These are phyloP conservation scores for Patella pellucida DNA, from an alignment of 2,888 invertebrate genomes.

Conservation along the genomic window DNA sequence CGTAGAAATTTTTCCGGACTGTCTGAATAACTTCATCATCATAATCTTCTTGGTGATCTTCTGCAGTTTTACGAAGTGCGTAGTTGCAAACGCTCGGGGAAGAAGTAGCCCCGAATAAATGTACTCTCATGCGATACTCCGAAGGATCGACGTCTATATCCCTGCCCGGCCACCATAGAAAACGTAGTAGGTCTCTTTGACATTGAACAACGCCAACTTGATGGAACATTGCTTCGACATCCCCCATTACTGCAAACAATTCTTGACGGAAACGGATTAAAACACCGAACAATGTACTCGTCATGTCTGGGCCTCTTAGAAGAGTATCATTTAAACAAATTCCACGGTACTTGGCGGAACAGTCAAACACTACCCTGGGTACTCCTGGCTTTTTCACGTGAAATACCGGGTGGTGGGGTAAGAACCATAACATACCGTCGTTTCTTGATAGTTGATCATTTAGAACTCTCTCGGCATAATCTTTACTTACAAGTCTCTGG, in stretches of 20 bases:
- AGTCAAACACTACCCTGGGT: background rate
- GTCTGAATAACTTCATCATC: background rate
- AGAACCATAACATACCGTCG: background rate
- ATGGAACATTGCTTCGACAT: conserved; percentile 11
- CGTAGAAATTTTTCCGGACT: conserved; percentile 15
- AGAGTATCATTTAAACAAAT: background rate
- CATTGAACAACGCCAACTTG: background rate
- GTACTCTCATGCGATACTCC: conserved; percentile 19
- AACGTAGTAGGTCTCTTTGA: conserved; percentile 2
- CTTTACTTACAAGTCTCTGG: background rate
- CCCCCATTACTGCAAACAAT: conserved; percentile 5
- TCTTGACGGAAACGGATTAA: background rate
- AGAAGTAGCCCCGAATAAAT: conserved; percentile 14
- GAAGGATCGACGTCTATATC: background rate
- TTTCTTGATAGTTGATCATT: background rate
- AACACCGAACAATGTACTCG: background rate
- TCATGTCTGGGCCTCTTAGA: conserved; percentile 2
- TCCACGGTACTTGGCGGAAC: background rate
- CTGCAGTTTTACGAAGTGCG: conserved; percentile 11
- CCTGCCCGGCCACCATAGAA: conserved; percentile 13
- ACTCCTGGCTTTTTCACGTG: background rate
- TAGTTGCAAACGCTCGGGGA: conserved; percentile 16
- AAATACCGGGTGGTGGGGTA: background rate
- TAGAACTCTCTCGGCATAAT: background rate
- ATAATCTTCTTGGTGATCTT: background rate